phyloP scores from a whole-genome alignment of 2,888 invertebrate species.

The Trichopoda pennipes region DNA sequence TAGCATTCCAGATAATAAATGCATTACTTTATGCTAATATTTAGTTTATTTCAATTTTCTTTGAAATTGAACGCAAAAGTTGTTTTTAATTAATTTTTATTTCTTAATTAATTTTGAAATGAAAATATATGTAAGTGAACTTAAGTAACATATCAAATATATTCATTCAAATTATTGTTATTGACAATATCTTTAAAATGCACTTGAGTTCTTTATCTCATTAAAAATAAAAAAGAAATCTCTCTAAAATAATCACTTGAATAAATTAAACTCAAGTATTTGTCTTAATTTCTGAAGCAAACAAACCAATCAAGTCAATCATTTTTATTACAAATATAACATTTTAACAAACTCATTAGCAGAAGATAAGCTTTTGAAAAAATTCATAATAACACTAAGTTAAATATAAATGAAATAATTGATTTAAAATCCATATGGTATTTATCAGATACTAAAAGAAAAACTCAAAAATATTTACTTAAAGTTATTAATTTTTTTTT shows the following conservation, averaged over 20 bases:
- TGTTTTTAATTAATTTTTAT: no score
- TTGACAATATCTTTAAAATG: conserved; percentile 34
- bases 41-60: no score
- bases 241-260: conserved; percentile 55
- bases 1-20: no score
- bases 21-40: no score
- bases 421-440: conserved; percentile 13
- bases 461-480: neutral
- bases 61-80: no score
- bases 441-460: conserved; percentile 17
- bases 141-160: no score
- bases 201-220: conserved; percentile 32
- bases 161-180: conserved; percentile 4
- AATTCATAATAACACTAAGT: neutral
- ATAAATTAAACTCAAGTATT: conserved; percentile 54
- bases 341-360: conserved; percentile 32
- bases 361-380: conserved; percentile 1
- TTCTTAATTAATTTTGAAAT: no score
- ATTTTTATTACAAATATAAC: conserved; percentile 22
- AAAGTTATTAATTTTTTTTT: neutral
- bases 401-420: neutral
- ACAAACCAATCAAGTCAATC: conserved; percentile 51
- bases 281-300: neutral
- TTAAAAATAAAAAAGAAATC: conserved; percentile 41
- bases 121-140: no score